phyloP scores from a whole-genome alignment of 2,797 vertebrate species.

The Tadarida brasiliensis region DNA sequence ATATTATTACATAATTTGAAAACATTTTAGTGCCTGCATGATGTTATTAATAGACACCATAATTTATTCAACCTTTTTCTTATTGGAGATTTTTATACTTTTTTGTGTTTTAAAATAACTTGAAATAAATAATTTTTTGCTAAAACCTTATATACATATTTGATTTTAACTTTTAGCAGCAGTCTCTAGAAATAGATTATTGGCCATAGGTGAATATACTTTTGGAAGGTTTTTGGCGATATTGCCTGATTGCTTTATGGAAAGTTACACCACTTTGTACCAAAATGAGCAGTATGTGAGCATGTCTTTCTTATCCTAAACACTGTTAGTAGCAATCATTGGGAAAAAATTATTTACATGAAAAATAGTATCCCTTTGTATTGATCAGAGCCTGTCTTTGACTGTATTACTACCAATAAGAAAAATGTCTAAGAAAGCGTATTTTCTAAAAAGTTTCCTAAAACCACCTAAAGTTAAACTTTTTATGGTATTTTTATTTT shows the following conservation, averaged over 20 bases:
- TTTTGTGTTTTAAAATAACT: neutral
- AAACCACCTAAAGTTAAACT: neutral
- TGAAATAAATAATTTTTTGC: neutral
- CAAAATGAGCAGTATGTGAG: neutral
- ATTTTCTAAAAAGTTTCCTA: constrained; percentile 46
- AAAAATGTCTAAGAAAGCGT: neutral
- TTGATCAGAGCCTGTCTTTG: constrained; percentile 35
- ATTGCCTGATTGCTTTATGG: neutral
- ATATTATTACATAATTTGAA: neutral
- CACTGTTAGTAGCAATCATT: neutral
- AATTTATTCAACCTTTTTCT: neutral
- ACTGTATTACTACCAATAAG: neutral
- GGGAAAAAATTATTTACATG: neutral
- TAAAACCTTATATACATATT: neutral
- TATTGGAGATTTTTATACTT: neutral
- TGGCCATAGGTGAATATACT: neutral
- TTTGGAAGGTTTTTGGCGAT: neutral
- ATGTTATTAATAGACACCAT: neutral
- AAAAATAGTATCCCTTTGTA: constrained; percentile 23
- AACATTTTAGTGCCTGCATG: neutral
- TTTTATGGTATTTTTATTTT: constrained; percentile 23
- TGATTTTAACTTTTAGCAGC: neutral
- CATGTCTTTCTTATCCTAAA: neutral
- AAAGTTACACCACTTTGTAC: neutral
- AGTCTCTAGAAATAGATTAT: neutral